phyloP scores from a whole-genome alignment of 1,140 invertebrate species.

The Euglossa dilemma region DNA sequence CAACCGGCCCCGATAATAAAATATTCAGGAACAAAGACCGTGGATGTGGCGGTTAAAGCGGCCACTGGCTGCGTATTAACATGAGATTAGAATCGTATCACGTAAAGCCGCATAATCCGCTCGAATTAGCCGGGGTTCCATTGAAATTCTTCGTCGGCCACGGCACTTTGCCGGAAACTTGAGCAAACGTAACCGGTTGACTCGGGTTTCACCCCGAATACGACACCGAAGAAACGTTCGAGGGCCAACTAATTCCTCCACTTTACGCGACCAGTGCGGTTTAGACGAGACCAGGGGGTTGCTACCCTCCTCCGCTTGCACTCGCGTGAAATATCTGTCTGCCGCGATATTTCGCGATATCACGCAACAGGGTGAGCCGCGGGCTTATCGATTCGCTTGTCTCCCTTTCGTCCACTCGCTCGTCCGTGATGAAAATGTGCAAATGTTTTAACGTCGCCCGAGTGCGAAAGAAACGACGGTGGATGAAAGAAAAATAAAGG shows the following conservation, averaged over 20 bases:
- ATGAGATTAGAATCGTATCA: too few relatives aligned
- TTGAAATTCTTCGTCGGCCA: too few relatives aligned
- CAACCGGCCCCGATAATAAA: too few relatives aligned
- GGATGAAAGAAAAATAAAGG: not conserved
- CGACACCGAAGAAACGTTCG: not conserved
- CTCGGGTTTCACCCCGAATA: not conserved
- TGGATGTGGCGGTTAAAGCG: too few relatives aligned
- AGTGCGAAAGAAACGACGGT: not conserved
- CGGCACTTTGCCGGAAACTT: not conserved
- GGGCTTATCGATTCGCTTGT: slow-evolving; percentile 31
- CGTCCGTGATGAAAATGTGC: slow-evolving; percentile 6
- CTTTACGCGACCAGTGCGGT: not conserved
- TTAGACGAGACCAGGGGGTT: not conserved
- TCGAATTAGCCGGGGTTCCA: too few relatives aligned
- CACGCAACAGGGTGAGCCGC: slow-evolving; percentile 22
- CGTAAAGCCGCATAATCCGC: too few relatives aligned
- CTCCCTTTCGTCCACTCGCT: not conserved
- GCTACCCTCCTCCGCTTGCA: not conserved
- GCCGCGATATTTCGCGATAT: slow-evolving; percentile 30
- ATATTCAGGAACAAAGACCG: too few relatives aligned
- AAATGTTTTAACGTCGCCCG: not conserved
- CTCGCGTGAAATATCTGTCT: slow-evolving; percentile 45
- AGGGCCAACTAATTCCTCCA: not conserved
- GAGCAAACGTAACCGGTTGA: not conserved
- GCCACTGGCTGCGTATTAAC: too few relatives aligned